Conservation (phyloP, 2,113 vertebrate genomes). For the Chaetodon auriga region DNA sequence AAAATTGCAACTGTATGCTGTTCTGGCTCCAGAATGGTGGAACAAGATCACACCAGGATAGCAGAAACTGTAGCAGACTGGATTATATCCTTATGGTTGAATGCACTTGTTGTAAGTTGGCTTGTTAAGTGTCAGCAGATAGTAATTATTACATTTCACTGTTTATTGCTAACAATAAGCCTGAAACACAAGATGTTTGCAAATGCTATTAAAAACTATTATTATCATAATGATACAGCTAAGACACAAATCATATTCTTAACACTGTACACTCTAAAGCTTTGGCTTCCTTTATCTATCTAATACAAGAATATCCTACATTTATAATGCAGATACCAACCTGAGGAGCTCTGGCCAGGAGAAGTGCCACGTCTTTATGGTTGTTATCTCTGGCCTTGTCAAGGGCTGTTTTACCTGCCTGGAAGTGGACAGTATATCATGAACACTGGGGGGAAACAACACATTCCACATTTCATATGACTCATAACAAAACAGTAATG, state of each 20-base stretch:
- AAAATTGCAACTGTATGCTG: background rate
- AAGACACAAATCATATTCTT: background rate
- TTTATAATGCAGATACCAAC: slow-evolving; percentile 69
- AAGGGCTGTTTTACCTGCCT: slow-evolving; percentile 92
- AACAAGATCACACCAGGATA: background rate
- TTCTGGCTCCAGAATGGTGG: background rate
- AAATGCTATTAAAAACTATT: background rate
- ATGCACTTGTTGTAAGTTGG: no score
- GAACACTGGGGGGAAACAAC: background rate
- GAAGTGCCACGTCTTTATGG: slow-evolving; percentile 88
- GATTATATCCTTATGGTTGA: no score
- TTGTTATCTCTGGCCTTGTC: slow-evolving; percentile 90
- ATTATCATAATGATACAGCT: background rate
- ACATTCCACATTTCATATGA: background rate
- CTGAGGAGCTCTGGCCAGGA: slow-evolving; percentile 91
- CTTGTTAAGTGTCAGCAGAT: no score
- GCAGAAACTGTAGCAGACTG: background rate
- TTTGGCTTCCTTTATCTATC: background rate
- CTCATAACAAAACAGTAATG: background rate
- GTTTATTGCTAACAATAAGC: background rate
- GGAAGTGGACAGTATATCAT: slow-evolving; percentile 5
- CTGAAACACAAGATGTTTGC: background rate
- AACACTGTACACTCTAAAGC: background rate
- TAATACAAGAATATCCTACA: no score
- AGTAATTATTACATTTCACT: background rate